Base-by-base conservation (phyloP, 2,888 invertebrate genomes). In the Clusia tigrina region DNA sequence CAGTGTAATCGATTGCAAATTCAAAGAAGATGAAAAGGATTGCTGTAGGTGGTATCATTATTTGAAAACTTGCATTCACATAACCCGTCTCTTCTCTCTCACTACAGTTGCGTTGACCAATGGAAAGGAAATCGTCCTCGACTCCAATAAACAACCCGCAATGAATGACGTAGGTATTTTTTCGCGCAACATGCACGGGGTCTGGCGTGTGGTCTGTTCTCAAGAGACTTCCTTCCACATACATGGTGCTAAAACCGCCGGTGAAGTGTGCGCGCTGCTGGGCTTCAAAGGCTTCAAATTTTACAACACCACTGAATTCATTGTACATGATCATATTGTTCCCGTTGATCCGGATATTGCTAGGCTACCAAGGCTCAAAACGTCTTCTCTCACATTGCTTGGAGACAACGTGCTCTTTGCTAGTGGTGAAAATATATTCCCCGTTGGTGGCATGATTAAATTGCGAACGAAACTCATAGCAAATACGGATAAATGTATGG, bases 1-100 rank as follows among this genome's bases (percentile, higher is more conserved):
- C 80, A 87, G 86, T 25, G 80, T 77, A 52, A 71, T 83, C 1
- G 89, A 94, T 69, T 94, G 94, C 77, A 84, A 84, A 18, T 82
- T 87, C 68, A 87, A 87, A 24, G 93, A 93, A 83, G 94, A 94
- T 77, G 94, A 94, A 85, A 76, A 86, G 57, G 89, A 92, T 78
- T 94, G 94, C 78, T 88, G 92, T 92, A 83, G 88, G 90, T 72
- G 23, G 5, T 9, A 6, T 1, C 15, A 48, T 15, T 10, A 23
- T 57, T 25, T n/a, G 6, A 32, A 6, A n/a, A n/a, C 9, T 6
- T 6, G 32, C 6, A 32, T 32, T 32, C 32, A 32, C 32, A n/a
- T n/a, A n/a, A n/a, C 37, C 10, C 37, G 37, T 9, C 37, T 10
- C 15, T 10, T n/a, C n/a, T n/a, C 5, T 25, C 37, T 54, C 12